phyloP scores from a whole-genome alignment of 2,113 vertebrate genomes.

The Poeciliopsis retropinna region DNA sequence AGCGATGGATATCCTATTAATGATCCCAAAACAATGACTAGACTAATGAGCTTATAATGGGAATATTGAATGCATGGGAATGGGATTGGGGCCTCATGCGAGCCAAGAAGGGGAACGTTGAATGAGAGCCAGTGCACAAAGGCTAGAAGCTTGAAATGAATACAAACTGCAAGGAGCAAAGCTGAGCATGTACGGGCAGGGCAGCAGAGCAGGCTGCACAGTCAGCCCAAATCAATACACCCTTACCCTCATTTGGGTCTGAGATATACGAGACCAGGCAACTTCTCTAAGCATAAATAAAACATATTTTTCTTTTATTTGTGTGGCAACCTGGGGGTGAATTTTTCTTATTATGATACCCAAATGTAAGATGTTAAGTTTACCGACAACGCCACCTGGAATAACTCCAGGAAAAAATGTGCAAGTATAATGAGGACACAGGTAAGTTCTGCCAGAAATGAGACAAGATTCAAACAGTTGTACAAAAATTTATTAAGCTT shows the following conservation, averaged over 20 bases:
- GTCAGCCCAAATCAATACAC: slow-evolving; percentile 74
- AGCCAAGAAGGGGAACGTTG: slow-evolving; percentile 68
- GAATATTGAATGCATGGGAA: slow-evolving; percentile 81
- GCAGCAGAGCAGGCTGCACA: slow-evolving; percentile 51
- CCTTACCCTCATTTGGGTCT: slow-evolving; percentile 60
- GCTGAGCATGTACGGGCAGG: slow-evolving; percentile 40
- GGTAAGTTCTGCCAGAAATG: no score
- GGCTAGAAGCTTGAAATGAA: slow-evolving; percentile 66
- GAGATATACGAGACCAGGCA: slow-evolving; percentile 74
- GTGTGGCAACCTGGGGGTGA: no score
- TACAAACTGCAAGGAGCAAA: slow-evolving; percentile 64
- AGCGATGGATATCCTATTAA: slow-evolving; percentile 76
- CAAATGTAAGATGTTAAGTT: no score
- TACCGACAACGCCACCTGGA: no score
- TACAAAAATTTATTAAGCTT: no score
- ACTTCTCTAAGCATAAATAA: slow-evolving; percentile 78
- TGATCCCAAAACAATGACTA: slow-evolving; percentile 72
- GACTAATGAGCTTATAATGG: slow-evolving; percentile 79
- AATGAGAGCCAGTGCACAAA: slow-evolving; percentile 68
- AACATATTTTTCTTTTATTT: slow-evolving; percentile 67
- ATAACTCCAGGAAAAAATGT: no score
- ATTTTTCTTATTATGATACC: no score
- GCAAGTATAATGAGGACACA: no score
- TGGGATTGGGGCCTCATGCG: slow-evolving; percentile 64
- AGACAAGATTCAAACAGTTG: no score